These are phyloP conservation scores for Caenorhabditis becei DNA, from an alignment of 2,888 invertebrate species.

Conservation along the genomic window DNA sequence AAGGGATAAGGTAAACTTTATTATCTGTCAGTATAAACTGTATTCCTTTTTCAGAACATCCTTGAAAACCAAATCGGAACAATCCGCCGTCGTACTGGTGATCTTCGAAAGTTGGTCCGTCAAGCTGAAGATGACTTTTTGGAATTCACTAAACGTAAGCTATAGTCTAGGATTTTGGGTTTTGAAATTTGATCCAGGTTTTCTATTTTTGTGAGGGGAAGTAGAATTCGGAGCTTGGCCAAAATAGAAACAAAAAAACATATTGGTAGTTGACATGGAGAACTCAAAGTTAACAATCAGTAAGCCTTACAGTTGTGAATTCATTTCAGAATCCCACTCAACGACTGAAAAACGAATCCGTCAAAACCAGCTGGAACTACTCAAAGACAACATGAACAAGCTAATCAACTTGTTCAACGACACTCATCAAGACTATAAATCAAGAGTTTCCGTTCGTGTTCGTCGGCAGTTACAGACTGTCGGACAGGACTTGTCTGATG, in stretches of 20 bases:
- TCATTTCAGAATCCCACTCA: constrained; percentile 63
- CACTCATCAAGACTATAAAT: constrained; percentile 77
- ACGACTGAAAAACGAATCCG: constrained; percentile 70
- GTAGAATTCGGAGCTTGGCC: too few relatives aligned
- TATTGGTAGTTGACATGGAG: too few relatives aligned
- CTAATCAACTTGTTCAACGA: constrained; percentile 75
- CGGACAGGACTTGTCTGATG: constrained; percentile 73
- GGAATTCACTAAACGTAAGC: constrained; percentile 65
- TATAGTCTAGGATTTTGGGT: not conserved
- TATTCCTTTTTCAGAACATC: constrained; percentile 64
- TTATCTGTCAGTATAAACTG: too few relatives aligned
- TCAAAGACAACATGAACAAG: constrained; percentile 74
- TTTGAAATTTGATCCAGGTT: too few relatives aligned
- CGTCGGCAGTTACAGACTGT: constrained; percentile 78
- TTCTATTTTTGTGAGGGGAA: too few relatives aligned
- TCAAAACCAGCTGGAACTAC: constrained; percentile 76
- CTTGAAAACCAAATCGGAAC: constrained; percentile 76
- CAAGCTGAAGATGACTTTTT: constrained; percentile 73
- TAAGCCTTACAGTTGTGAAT: too few relatives aligned
- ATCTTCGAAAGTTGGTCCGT: constrained; percentile 67
- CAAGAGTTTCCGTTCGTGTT: constrained; percentile 79
- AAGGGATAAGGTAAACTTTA: constrained; percentile 73
- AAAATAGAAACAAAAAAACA: too few relatives aligned
- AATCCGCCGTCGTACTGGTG: constrained; percentile 65
- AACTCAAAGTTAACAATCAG: too few relatives aligned